phyloP scores from a whole-genome alignment of 2,797 vertebrate species.

The Enteromius trimaculatus region DNA sequence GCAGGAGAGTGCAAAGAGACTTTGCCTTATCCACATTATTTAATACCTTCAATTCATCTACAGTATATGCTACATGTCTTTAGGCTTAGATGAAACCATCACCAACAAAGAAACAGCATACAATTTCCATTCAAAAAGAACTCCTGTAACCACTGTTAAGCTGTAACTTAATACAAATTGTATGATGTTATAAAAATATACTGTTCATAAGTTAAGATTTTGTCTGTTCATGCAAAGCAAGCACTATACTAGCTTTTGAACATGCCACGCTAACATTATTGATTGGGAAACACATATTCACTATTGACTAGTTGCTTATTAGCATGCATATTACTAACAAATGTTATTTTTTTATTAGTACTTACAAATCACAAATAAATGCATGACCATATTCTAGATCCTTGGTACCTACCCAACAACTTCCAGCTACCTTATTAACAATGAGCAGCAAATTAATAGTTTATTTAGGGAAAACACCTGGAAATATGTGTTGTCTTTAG shows the following conservation, averaged over 20 bases:
- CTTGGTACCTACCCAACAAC: neutral
- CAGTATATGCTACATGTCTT: neutral
- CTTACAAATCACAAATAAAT: neutral
- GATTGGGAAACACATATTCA: neutral
- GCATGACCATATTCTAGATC: neutral
- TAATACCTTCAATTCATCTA: neutral
- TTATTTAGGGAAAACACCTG: neutral
- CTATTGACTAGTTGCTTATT: neutral
- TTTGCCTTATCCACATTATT: neutral
- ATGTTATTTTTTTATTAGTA: neutral
- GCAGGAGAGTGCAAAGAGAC: neutral
- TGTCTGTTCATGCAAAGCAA: neutral
- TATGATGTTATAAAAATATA: neutral
- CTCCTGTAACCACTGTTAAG: neutral
- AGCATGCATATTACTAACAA: neutral
- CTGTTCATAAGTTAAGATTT: neutral
- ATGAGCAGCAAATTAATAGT: neutral
- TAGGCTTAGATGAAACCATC: neutral
- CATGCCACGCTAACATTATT: neutral
- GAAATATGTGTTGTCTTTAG: neutral
- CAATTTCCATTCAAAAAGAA: neutral
- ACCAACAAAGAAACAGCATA: neutral
- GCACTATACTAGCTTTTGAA: neutral
- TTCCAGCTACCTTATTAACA: neutral
- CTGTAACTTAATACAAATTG: neutral